phyloP scores from a whole-genome alignment of 2,113 vertebrate genomes.

The Mobula birostris region DNA sequence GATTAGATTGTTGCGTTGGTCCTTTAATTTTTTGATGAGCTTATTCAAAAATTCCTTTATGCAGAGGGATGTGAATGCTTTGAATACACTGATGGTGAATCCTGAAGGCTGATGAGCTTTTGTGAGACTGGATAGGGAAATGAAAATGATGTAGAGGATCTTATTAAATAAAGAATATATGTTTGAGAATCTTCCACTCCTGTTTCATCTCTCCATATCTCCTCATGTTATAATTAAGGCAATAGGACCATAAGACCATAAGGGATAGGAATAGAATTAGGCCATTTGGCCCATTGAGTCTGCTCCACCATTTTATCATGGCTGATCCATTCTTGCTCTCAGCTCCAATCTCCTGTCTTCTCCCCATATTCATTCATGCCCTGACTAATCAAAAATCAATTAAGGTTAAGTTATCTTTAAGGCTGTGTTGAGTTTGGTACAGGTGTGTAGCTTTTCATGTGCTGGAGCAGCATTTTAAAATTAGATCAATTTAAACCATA shows the following conservation, averaged over 20 bases:
- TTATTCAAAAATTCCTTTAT: background rate
- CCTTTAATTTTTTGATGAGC: background rate
- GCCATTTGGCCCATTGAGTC: too few species aligned
- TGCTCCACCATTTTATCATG: too few species aligned
- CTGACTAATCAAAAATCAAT: too few species aligned
- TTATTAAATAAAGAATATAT: too few species aligned
- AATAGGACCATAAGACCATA: too few species aligned
- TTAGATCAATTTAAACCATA: slow-evolving; percentile 11
- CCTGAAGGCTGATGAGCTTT: background rate
- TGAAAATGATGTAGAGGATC: background rate
- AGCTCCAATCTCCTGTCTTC: too few species aligned
- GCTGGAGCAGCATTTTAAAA: background rate
- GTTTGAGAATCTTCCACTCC: background rate
- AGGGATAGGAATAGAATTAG: too few species aligned
- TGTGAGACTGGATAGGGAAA: background rate
- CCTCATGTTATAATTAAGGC: background rate
- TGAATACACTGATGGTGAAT: background rate
- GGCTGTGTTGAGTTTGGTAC: background rate
- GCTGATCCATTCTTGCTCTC: too few species aligned
- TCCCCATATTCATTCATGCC: too few species aligned
- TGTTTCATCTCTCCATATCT: background rate
- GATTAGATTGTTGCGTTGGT: background rate
- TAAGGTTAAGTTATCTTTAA: background rate
- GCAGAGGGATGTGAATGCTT: background rate
- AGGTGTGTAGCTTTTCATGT: background rate